phyloP scores from a whole-genome alignment of 2,113 vertebrate species.

The Charadrius vociferus region DNA sequence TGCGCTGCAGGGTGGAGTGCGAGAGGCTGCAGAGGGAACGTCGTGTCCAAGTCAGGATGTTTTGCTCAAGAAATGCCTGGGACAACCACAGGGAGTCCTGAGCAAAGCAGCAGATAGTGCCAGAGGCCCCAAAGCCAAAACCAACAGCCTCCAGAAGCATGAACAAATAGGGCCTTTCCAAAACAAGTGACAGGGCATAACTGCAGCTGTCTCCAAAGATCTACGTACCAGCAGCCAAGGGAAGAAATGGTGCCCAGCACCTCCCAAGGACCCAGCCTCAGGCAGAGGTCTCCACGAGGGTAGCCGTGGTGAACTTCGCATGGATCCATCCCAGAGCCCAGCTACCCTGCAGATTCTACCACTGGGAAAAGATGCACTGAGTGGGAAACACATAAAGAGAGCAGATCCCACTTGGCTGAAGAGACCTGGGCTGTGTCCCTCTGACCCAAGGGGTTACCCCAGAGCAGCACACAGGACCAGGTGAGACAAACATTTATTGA shows the following conservation, averaged over 20 bases:
- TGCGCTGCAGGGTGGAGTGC: not conserved
- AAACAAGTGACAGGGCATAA: not conserved
- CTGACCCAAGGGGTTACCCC: rapidly evolving
- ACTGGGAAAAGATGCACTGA: not conserved
- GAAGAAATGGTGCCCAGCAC: not conserved
- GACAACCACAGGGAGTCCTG: rapidly evolving
- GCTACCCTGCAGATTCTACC: not conserved
- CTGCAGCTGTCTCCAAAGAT: not conserved
- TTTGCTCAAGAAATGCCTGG: not conserved
- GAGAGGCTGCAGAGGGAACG: not conserved
- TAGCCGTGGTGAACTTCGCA: not conserved
- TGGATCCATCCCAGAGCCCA: not conserved
- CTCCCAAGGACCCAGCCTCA: not conserved
- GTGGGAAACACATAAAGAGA: not conserved
- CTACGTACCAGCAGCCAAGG: rapidly evolving
- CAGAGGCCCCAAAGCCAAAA: not conserved
- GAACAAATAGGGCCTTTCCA: not conserved
- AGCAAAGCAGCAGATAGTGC: not conserved
- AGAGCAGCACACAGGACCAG: not conserved
- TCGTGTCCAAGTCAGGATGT: no score
- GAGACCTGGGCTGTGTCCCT: not conserved
- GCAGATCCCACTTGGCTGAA: not conserved
- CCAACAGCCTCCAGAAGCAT: not conserved
- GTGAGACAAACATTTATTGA: constrained; percentile 37
- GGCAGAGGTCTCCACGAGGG: not conserved